Conservation (phyloP, 2,888 invertebrate genomes). For the Patella depressa region DNA sequence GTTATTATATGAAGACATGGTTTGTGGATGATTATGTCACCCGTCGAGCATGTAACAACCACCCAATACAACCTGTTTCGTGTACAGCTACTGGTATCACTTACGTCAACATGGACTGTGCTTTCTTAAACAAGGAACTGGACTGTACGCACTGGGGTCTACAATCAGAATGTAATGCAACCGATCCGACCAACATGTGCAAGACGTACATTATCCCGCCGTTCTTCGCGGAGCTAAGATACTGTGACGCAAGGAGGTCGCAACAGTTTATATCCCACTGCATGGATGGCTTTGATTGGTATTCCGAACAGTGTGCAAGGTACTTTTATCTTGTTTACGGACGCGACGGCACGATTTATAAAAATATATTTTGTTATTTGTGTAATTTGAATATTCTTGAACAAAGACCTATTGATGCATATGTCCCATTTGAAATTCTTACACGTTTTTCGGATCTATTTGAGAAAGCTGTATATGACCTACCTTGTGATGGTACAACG, state of each 20-base stretch:
- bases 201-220: neutral
- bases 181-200: neutral
- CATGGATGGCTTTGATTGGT: neutral
- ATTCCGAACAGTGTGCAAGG: neutral
- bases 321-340: neutral
- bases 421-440: neutral
- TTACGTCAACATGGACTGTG: neutral
- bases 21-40: neutral
- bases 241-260: neutral
- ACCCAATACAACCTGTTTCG: neutral
- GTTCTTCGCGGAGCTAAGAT: neutral
- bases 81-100: neutral
- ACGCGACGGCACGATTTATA: neutral
- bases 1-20: neutral
- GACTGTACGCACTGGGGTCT: neutral
- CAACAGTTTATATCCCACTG: neutral
- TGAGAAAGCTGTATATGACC: neutral
- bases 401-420: accelerated
- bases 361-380: neutral
- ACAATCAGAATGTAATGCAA: neutral
- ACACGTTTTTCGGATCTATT: neutral
- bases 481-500: neutral
- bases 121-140: neutral
- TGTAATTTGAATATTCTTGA: neutral
- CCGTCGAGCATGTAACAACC: neutral